phyloP scores from a whole-genome alignment of 2,797 vertebrate genomes.

The Labroides dimidiatus region DNA sequence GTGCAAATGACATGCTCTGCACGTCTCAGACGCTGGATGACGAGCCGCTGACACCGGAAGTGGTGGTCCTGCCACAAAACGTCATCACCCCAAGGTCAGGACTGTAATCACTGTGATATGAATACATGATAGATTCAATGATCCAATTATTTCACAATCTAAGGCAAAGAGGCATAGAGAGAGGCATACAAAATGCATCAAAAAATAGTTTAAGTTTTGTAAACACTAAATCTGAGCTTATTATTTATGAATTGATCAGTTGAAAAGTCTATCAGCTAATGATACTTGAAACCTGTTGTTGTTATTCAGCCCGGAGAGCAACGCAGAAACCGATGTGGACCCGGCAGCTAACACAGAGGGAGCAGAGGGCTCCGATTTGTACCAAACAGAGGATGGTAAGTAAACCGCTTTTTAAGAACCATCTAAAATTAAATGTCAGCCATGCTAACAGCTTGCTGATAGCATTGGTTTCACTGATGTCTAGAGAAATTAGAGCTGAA shows the following conservation, averaged over 20 bases:
- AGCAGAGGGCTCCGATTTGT: slow-evolving; percentile 55
- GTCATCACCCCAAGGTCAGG: slow-evolving; percentile 64
- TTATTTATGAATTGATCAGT: too few species aligned
- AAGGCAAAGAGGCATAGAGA: too few species aligned
- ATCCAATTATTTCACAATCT: too few species aligned
- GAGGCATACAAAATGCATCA: too few species aligned
- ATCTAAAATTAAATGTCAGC: too few species aligned
- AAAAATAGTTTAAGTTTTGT: too few species aligned
- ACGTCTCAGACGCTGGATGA: slow-evolving; percentile 86
- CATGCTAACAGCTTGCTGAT: too few species aligned
- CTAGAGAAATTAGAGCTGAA: too few species aligned
- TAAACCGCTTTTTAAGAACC: background rate
- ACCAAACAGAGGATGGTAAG: slow-evolving; percentile 67
- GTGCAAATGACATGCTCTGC: slow-evolving; percentile 82
- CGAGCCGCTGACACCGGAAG: slow-evolving; percentile 82
- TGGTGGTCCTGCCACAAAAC: slow-evolving; percentile 69
- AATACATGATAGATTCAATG: background rate
- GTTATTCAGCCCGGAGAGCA: slow-evolving; percentile 67
- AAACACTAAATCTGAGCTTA: too few species aligned
- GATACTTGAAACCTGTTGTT: background rate
- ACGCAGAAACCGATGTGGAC: slow-evolving; percentile 33
- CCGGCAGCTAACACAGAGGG: slow-evolving; percentile 20
- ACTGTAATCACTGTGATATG: background rate
- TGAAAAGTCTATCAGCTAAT: background rate
- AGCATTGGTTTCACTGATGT: too few species aligned